These are phyloP conservation scores for Hyppa rectilinea DNA, from an alignment of 2,888 invertebrate species.

Conservation along the genomic window DNA sequence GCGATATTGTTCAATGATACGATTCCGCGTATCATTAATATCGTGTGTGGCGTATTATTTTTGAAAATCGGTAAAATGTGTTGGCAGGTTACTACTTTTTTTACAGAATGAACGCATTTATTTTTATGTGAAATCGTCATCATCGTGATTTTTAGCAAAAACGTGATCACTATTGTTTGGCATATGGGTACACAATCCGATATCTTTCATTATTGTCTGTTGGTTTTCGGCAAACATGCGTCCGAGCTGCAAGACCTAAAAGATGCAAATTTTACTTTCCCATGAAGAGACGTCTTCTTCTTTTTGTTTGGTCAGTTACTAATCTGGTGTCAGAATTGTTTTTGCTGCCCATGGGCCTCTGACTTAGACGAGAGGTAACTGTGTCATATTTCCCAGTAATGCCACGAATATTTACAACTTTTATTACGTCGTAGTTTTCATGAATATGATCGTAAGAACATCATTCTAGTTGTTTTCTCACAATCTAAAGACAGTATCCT, in stretches of 20 bases:
- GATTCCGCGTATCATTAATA: slow-evolving; percentile 72
- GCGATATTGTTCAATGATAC: slow-evolving; percentile 71
- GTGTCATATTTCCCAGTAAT: not conserved
- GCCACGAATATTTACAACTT: not conserved
- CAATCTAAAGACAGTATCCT: not conserved
- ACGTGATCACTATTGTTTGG: slow-evolving; percentile 3
- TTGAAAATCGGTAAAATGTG: slow-evolving; percentile 33
- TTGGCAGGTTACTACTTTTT: slow-evolving; percentile 7
- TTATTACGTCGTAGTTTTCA: too few relatives aligned
- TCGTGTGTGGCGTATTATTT: slow-evolving; percentile 65
- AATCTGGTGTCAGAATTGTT: too few relatives aligned
- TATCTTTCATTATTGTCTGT: not conserved
- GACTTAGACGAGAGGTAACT: not conserved
- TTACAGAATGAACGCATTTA: not conserved
- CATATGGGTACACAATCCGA: not conserved
- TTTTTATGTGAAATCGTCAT: slow-evolving; percentile 23
- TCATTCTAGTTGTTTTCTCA: not conserved
- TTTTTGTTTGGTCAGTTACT: too few relatives aligned
- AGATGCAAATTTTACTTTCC: not conserved
- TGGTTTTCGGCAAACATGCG: not conserved
- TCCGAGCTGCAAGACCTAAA: not conserved
- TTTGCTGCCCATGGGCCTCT: too few relatives aligned
- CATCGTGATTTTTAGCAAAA: slow-evolving; percentile 10
- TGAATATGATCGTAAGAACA: not conserved
- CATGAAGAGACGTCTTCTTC: too few relatives aligned